Evolutionary conservation across 2,797 vertebrate genomes (phyloP), one percentile per base, ranked within the genome.

Genomic region (Morelia viridis): DNA sequence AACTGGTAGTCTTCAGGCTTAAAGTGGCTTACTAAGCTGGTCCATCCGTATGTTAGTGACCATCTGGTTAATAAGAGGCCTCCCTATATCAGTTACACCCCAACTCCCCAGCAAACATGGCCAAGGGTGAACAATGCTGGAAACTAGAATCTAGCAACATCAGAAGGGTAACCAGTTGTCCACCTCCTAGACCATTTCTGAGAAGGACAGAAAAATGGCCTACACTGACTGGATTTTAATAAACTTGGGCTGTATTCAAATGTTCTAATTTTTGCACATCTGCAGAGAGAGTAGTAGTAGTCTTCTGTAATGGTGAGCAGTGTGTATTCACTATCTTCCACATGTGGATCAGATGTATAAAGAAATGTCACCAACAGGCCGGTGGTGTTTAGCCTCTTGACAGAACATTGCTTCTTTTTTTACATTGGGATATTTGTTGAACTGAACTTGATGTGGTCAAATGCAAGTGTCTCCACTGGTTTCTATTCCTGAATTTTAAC

Each of bases 401-500:
- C 13, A 58, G 8, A 60, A 60, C 15, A 58, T 15, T 9, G 9
- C 13, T 64, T 53, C 4, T 46, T 24, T 17, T 26, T 22, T 58
- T n/a, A 65, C 24, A 15, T 31, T 61, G 53, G 83, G 24, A 26
- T 26, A 46, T 71, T n/a, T 28, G 62, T 87, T 24, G 4, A 83
- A 83, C 10, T 61, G 64, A 58, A 10, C 24, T 76, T 9, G 35
- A 91, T 13, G 17, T n/a, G 41, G 13, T 2, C 41, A 13, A 5
- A 24, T 46, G 26, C 58, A 80, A 80, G 56, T 35, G 19, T n/a
- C 12, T 62, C 24, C 19, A 12, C 1, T 65, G 13, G 56, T 0
- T 0, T 24, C 2, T 24, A 53, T 84, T 11, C 64, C 87, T 91
- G 71, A 88, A 65, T 90, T 90, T 50, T 85, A 41, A 2, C 80